These are phyloP conservation scores for Cynopterus sphinx DNA, from an alignment of 2,797 vertebrate genomes.

Conservation along the genomic window DNA sequence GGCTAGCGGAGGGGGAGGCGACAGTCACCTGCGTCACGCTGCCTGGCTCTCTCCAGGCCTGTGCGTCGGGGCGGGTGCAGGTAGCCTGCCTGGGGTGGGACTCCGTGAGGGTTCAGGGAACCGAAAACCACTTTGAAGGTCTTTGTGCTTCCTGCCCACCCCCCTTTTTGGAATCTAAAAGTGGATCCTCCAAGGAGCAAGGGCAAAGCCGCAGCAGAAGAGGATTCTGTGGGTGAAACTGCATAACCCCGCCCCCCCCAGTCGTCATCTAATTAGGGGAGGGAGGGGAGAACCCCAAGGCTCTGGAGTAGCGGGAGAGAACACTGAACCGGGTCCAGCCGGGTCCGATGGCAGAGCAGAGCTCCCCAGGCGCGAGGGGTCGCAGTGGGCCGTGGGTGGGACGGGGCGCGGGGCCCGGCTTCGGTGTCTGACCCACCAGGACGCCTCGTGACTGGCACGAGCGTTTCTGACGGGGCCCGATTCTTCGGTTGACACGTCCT, in stretches of 20 bases:
- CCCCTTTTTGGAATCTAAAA: neutral
- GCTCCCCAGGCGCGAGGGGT: conserved; percentile 44
- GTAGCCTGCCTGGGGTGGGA: neutral
- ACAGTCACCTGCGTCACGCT: accelerated
- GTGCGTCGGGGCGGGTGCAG: neutral
- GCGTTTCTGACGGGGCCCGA: conserved; percentile 67
- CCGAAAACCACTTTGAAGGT: conserved; percentile 33
- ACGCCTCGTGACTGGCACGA: conserved; percentile 47
- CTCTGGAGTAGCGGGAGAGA: conserved; percentile 70
- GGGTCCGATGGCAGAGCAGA: conserved; percentile 51
- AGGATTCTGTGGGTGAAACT: neutral
- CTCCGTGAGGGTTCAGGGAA: conserved; percentile 49
- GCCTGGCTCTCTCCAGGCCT: accelerated
- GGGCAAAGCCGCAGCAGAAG: conserved; percentile 35
- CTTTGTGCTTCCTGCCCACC: neutral
- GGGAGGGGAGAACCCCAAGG: neutral
- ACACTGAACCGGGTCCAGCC: neutral
- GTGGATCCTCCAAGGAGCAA: conserved; percentile 24
- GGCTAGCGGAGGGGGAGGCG: too few species aligned
- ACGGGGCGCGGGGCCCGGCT: accelerated
- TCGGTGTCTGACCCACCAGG: neutral
- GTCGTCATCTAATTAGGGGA: conserved; percentile 66
- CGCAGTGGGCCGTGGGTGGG: neutral
- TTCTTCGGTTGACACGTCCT: conserved; percentile 63
- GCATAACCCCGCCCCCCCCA: neutral